Percentiles rank a stretch among this genome's conserved stretches.
Evolutionary conservation across 1,140 invertebrate species (phyloP).

Genomic region (Drosophila novamexicana): DNA sequence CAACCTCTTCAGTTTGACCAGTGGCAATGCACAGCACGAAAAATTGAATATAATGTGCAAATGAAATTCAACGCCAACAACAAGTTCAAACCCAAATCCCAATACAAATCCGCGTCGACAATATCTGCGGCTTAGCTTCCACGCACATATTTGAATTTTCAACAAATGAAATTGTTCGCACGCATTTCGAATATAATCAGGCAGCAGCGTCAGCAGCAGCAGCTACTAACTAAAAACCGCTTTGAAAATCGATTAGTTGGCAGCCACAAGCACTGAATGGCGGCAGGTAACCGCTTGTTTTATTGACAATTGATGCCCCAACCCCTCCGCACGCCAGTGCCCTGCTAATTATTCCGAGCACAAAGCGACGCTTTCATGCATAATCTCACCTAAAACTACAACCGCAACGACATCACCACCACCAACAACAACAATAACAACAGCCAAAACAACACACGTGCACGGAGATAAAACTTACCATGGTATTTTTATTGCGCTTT

Average conservation of each 20-base stretch:
- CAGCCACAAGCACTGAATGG: conserved; percentile 31
- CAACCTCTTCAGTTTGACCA: conserved; percentile 22
- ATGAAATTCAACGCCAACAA: conserved; percentile 64
- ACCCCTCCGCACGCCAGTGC: conserved; percentile 1
- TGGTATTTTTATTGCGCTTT: conserved; percentile 40
- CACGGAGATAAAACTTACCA: conserved; percentile 25
- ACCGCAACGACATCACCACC: conserved; percentile 6
- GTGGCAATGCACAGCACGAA: conserved; percentile 51
- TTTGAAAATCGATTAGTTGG: conserved; percentile 74
- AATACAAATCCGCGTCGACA: conserved; percentile 46
- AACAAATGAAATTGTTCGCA: conserved; percentile 73
- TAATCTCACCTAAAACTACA: conserved; percentile 61
- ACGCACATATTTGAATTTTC: conserved; percentile 65
- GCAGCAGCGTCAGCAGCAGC: conserved; percentile 22
- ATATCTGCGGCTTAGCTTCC: conserved; percentile 51
- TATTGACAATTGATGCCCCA: conserved; percentile 50
- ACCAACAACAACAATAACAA: conserved; percentile 21
- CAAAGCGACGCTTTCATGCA: conserved; percentile 75
- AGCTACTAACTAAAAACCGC: conserved; percentile 64
- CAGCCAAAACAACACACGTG: conserved; percentile 38
- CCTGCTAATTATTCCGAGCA: conserved; percentile 69
- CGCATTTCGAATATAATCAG: conserved; percentile 76
- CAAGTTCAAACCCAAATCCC: conserved; percentile 29
- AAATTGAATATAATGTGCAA: conserved; percentile 79
- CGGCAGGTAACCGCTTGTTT: conserved; percentile 28